Evolutionary conservation across 2,113 vertebrate genomes (phyloP).

Genomic region (Laterallus jamaicensis): DNA sequence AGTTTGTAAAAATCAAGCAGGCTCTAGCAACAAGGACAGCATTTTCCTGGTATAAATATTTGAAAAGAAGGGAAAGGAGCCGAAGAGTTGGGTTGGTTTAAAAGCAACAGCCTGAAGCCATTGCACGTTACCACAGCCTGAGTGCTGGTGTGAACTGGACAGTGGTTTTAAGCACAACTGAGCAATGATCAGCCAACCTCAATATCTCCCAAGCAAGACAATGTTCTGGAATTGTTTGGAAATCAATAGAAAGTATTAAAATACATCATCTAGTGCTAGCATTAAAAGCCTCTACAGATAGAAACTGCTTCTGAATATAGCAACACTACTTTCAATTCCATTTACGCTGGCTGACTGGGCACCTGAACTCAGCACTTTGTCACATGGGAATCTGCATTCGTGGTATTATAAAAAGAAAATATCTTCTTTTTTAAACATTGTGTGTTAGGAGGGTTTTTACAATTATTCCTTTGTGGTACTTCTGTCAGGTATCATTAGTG

Average conservation of each 20-base stretch:
- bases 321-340: not conserved
- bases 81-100: not conserved
- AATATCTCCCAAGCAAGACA: not conserved
- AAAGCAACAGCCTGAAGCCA: not conserved
- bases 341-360: not conserved
- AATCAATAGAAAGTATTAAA: not conserved
- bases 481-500: constrained; percentile 81
- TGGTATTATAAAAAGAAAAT: not conserved
- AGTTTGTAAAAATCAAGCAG: not conserved
- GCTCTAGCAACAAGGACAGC: not conserved
- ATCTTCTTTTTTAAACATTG: not conserved
- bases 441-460: constrained; percentile 20
- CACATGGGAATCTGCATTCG: not conserved
- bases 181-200: not conserved
- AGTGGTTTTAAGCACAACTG: not conserved
- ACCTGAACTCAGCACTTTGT: not conserved
- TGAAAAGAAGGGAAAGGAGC: not conserved
- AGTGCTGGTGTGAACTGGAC: not conserved
- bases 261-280: not conserved
- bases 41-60: not conserved
- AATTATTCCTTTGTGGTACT: constrained; percentile 77
- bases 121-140: not conserved
- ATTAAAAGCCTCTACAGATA: not conserved
- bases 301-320: not conserved
- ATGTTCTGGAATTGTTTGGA: not conserved